phyloP scores from a whole-genome alignment of 2,113 vertebrate genomes.

The Orcinus orca region DNA sequence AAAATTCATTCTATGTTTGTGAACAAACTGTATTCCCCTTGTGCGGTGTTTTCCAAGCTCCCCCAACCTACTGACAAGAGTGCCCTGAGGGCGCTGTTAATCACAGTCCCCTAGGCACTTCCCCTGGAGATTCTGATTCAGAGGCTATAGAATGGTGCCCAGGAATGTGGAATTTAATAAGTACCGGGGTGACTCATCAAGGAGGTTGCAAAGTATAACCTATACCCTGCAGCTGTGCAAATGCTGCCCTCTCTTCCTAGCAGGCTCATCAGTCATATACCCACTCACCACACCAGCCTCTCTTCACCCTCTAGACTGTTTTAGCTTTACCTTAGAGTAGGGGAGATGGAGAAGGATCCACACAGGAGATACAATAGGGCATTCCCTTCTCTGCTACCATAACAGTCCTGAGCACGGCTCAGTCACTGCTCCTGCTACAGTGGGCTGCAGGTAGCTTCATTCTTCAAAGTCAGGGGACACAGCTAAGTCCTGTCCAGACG shows the following conservation, averaged over 20 bases:
- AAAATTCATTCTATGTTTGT: neutral
- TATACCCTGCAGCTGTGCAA: neutral
- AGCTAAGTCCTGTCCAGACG: neutral
- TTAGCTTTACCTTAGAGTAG: neutral
- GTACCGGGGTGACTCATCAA: neutral
- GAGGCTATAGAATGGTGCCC: neutral
- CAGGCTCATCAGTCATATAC: neutral
- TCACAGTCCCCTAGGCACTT: neutral
- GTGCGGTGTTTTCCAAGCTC: neutral
- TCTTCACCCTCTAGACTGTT: neutral
- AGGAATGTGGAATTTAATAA: conserved; percentile 14
- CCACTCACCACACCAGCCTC: neutral
- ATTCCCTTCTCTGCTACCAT: neutral
- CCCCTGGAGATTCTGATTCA: neutral
- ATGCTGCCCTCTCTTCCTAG: neutral
- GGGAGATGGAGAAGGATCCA: neutral
- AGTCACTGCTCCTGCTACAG: neutral
- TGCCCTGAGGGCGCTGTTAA: neutral
- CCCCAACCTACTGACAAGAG: neutral
- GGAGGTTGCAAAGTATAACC: neutral
- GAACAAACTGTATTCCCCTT: neutral
- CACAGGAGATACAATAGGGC: neutral
- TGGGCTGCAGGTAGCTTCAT: neutral
- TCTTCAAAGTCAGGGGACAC: neutral
- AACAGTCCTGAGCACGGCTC: neutral